These are phyloP conservation scores for Mesocentrotus franciscanus DNA, from an alignment of 53 echinoderm and acorn worm species.

Conservation along the genomic window DNA sequence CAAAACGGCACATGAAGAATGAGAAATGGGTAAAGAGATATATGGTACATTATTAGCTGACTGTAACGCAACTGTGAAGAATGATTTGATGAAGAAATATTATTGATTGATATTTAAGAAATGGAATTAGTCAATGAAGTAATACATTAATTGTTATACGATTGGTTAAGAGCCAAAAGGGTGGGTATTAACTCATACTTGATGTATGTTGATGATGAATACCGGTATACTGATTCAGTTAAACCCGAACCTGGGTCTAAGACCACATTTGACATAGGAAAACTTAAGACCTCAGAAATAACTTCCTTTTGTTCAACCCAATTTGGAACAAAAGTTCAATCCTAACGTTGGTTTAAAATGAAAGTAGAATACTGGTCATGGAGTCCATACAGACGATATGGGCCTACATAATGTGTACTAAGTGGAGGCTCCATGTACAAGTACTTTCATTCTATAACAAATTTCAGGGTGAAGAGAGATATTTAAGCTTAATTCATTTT, in stretches of 20 bases:
- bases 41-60: not conserved
- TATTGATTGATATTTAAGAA: not conserved
- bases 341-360: too few species aligned
- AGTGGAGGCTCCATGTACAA: too few species aligned
- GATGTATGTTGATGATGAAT: too few species aligned
- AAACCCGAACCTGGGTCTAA: too few species aligned
- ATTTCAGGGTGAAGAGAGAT: not conserved
- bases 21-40: slow-evolving; percentile 38
- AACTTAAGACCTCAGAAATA: too few species aligned
- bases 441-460: not conserved
- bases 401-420: too few species aligned
- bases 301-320: too few species aligned
- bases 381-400: not conserved
- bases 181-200: not conserved
- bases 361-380: not conserved
- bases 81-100: not conserved
- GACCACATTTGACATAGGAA: too few species aligned
- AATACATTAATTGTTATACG: not conserved
- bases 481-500: not conserved
- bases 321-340: too few species aligned
- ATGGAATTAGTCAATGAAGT: slow-evolving; percentile 10
- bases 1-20: slow-evolving; percentile 19
- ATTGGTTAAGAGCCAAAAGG: not conserved
- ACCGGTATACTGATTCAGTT: too few species aligned
- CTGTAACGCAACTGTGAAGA: not conserved